A percentile compares a stretch with the other conserved stretches of the same genome.
These are phyloP conservation scores for Papilio protenor DNA, from an alignment of 2,888 invertebrate genomes.

Conservation along the genomic window DNA sequence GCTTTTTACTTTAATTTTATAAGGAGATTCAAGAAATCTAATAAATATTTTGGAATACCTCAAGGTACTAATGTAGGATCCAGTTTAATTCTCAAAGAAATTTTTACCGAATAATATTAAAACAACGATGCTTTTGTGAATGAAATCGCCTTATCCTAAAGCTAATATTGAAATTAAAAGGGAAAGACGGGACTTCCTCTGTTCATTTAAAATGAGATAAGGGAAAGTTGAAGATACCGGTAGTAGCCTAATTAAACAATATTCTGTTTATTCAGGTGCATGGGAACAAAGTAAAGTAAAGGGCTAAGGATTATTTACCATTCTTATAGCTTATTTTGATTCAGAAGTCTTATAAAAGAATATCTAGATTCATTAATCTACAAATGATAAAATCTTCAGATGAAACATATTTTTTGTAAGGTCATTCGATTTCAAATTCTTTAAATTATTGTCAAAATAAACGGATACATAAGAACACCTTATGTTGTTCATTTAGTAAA, in stretches of 20 bases:
- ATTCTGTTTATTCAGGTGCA: slow-evolving; percentile 20
- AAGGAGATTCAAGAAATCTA: too few species aligned
- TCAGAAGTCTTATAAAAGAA: neutral
- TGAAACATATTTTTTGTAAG: neutral
- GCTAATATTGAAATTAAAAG: slow-evolving; percentile 30
- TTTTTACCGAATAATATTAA: neutral
- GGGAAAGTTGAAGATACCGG: slow-evolving; percentile 16
- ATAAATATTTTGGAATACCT: neutral
- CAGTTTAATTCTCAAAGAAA: neutral
- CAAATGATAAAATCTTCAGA: too few species aligned
- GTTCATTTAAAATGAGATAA: slow-evolving; percentile 33
- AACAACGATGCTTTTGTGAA: slow-evolving; percentile 33
- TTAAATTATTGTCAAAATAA: neutral
- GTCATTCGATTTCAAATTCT: neutral
- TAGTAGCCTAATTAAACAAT: slow-evolving; percentile 41
- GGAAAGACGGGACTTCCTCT: slow-evolving; percentile 31
- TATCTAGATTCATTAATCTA: neutral
- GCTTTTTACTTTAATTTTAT: too few species aligned
- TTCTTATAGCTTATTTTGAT: neutral
- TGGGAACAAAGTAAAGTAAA: neutral
- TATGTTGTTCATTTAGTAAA: neutral
- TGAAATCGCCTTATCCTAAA: slow-evolving; percentile 34
- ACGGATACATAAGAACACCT: neutral
- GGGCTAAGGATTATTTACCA: neutral
- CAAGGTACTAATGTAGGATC: neutral